Evolutionary conservation across 92 coral and sea anemone genomes (phyloP).

Genomic region (Bergia puertoricense): DNA sequence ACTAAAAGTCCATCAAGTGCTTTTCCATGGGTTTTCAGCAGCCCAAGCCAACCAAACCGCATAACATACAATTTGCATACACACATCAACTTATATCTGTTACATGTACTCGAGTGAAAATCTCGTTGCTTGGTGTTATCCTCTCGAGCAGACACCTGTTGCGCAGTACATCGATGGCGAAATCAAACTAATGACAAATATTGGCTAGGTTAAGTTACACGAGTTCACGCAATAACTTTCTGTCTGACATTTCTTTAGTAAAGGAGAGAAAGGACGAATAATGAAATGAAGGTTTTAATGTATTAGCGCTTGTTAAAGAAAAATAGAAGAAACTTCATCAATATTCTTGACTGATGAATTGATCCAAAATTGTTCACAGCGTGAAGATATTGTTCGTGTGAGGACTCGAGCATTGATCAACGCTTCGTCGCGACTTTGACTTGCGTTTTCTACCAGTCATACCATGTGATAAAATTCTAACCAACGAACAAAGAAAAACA

Average conservation of each 20-base stretch:
- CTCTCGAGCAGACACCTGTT: conserved; percentile 38
- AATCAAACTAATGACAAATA: conserved; percentile 10
- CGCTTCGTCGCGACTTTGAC: conserved; percentile 1
- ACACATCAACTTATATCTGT: background rate
- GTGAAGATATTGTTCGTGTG: conserved; percentile 30
- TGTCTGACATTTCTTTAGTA: background rate
- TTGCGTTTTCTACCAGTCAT: background rate
- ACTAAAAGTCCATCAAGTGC: background rate
- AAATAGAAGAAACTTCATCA: conserved; percentile 21
- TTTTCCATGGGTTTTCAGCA: conserved; percentile 20
- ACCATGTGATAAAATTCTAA: conserved; percentile 25
- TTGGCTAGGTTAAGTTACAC: conserved; percentile 13
- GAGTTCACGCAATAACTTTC: background rate
- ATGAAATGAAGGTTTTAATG: background rate
- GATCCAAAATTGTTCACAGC: conserved; percentile 37
- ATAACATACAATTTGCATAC: conserved; percentile 22
- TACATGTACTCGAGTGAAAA: conserved; percentile 6
- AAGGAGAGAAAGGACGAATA: background rate
- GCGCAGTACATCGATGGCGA: conserved; percentile 10
- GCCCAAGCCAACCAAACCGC: conserved; percentile 24
- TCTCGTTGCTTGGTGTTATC: conserved; percentile 19
- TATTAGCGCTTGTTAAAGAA: conserved; percentile 5
- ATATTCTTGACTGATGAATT: conserved; percentile 31
- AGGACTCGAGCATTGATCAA: background rate
- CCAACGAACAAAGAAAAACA: background rate